Evolutionary conservation across 53 echinoderm and acorn worm genomes (phyloP).

Genomic region (Apostichopus leukothele): DNA sequence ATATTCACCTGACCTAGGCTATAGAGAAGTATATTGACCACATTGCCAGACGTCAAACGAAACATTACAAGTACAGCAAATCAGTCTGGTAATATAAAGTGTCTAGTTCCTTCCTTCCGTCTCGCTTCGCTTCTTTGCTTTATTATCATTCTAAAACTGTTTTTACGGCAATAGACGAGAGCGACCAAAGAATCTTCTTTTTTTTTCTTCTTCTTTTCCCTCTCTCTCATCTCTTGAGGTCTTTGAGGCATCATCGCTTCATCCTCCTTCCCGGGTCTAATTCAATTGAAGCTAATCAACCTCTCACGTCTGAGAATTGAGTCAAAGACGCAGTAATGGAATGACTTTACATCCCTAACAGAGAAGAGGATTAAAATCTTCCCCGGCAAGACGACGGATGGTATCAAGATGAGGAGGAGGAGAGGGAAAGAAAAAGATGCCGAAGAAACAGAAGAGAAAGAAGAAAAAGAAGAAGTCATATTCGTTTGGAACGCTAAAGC

Average conservation of each 20-base stretch:
- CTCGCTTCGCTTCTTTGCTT: not conserved
- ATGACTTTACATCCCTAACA: not conserved
- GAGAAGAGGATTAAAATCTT: not conserved
- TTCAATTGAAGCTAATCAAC: constrained; percentile 37
- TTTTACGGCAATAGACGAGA: not conserved
- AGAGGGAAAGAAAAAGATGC: not conserved
- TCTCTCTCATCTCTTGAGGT: constrained; percentile 27
- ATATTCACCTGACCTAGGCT: too few species aligned
- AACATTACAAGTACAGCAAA: too few species aligned
- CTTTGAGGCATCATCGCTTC: constrained; percentile 6
- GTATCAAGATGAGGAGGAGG: not conserved
- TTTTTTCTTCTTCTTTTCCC: not conserved
- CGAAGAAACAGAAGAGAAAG: not conserved
- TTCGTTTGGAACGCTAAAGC: constrained; percentile 14
- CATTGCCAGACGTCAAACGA: too few species aligned
- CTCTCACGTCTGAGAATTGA: not conserved
- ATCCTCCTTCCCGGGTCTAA: constrained; percentile 17
- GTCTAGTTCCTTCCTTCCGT: not conserved
- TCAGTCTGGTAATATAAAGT: not conserved
- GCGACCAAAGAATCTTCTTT: not conserved
- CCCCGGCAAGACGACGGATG: not conserved
- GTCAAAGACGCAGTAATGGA: constrained; percentile 17
- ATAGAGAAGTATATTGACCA: too few species aligned
- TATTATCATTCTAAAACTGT: not conserved
- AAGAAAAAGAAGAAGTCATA: not conserved